Conservation (phyloP, 1,140 invertebrate genomes). For the Euura saliciscinereae region DNA sequence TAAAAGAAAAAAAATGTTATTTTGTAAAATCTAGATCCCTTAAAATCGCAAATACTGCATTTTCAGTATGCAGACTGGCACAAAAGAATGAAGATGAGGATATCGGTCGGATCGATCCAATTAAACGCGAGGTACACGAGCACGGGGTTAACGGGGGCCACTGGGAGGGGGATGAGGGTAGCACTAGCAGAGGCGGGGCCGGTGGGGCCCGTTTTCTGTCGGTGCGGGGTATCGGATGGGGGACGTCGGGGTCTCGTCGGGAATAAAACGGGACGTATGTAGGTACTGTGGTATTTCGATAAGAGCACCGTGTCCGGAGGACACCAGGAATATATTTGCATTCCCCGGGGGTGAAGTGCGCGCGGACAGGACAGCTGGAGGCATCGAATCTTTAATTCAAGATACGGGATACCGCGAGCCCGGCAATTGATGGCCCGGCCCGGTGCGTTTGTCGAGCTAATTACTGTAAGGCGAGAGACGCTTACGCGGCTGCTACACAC, state of each 20-base stretch:
- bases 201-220: not conserved
- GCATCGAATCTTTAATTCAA: conserved; percentile 61
- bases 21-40: no score
- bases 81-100: not conserved
- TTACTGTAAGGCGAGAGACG: conserved; percentile 59
- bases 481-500: conserved; percentile 59
- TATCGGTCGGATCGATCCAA: not conserved
- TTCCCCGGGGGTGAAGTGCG: conserved; percentile 46
- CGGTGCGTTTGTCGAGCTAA: conserved; percentile 61
- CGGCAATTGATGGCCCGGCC: conserved; percentile 61
- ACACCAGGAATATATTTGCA: conserved; percentile 48
- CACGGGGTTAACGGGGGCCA: conserved; percentile 9
- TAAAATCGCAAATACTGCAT: no score
- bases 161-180: not conserved
- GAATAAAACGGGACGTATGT: not conserved
- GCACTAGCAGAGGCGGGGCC: conserved; percentile 20
- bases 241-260: conserved; percentile 12
- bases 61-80: no score
- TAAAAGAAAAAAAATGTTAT: no score
- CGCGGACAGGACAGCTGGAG: conserved; percentile 54
- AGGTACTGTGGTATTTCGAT: not conserved
- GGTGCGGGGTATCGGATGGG: not conserved
- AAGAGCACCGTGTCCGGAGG: not conserved
- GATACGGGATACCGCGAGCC: conserved; percentile 44
- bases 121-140: conserved; percentile 28